phyloP scores from a whole-genome alignment of 2,797 vertebrate genomes.

The Smutsia temminckii region DNA sequence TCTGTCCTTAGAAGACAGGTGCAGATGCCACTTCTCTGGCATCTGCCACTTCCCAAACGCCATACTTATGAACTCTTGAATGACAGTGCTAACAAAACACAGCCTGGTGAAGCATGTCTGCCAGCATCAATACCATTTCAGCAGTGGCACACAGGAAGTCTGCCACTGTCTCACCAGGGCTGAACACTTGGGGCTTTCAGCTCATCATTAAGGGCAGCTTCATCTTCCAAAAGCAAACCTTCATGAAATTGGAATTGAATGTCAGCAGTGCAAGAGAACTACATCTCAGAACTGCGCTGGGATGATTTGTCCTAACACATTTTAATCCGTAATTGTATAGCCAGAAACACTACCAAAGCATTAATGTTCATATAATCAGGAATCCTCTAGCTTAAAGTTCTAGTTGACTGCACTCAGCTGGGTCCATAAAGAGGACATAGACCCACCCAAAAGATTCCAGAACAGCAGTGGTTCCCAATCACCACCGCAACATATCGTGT shows the following conservation, averaged over 20 bases:
- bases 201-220: not conserved
- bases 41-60: not conserved
- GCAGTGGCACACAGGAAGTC: not conserved
- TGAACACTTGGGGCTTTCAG: not conserved
- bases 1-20: not conserved
- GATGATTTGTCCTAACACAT: not conserved
- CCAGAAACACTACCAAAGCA: slow-evolving; percentile 41
- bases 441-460: slow-evolving; percentile 14
- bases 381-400: not conserved
- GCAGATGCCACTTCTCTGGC: not conserved
- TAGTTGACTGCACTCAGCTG: not conserved
- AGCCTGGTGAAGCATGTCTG: not conserved
- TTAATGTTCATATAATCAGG: not conserved
- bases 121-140: not conserved
- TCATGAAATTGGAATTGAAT: not conserved
- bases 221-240: not conserved
- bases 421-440: not conserved
- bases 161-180: not conserved
- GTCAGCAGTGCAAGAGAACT: not conserved
- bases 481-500: not conserved
- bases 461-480: not conserved
- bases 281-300: not conserved
- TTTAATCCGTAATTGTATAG: not conserved
- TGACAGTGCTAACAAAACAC: not conserved
- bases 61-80: not conserved